Conservation (phyloP, 2,113 vertebrate genomes). For the Pseudonaja textilis region DNA sequence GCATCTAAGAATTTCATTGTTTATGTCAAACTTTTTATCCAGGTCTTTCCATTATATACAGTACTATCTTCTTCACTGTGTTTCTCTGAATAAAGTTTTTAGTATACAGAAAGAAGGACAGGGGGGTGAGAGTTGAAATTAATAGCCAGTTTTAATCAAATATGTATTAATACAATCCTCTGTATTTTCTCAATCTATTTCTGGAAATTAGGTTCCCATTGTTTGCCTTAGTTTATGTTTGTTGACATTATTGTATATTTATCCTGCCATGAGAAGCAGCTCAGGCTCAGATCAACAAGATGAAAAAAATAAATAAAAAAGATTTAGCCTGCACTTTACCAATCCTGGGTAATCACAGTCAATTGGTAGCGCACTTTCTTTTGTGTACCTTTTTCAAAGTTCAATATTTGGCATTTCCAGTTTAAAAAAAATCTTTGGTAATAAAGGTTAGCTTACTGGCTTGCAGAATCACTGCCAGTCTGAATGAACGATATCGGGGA, state of each 20-base stretch:
- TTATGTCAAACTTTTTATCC: slow-evolving; percentile 33
- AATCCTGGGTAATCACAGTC: background rate
- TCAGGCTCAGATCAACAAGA: background rate
- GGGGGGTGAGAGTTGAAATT: slow-evolving; percentile 23
- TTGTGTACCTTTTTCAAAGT: background rate
- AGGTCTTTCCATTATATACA: background rate
- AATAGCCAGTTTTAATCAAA: slow-evolving; percentile 2
- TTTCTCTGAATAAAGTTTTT: slow-evolving; percentile 27
- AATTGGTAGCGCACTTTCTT: background rate
- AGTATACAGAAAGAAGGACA: background rate
- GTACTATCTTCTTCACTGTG: slow-evolving; percentile 31
- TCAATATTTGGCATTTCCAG: background rate
- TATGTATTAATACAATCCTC: background rate
- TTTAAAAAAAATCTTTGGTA: background rate
- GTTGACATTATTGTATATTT: background rate
- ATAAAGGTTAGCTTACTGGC: background rate
- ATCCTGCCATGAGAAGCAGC: background rate
- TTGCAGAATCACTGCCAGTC: background rate
- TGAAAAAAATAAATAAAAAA: background rate
- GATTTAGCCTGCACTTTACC: background rate
- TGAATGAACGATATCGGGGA: background rate
- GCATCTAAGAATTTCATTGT: slow-evolving; percentile 33
- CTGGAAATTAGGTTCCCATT: background rate
- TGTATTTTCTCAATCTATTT: background rate
- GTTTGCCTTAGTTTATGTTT: background rate